Base-by-base conservation (phyloP, 2,888 invertebrate genomes). In the Slavum lentiscoides region DNA sequence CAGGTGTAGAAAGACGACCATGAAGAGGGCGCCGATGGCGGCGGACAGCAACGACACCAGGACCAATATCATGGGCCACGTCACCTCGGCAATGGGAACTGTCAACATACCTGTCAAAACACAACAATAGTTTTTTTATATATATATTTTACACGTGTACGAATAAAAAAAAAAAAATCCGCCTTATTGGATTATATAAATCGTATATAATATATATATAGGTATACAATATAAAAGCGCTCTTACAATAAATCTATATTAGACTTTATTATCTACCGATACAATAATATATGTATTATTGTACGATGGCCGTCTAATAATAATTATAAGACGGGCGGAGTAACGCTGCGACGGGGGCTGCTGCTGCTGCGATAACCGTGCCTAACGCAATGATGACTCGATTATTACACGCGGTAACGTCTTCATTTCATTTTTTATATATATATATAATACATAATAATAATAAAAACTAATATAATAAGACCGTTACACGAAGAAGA, bases 21-120 rank as follows among this genome's bases (percentile, higher is more conserved):
- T 92, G 83, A 92, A 88, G 84, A 91, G 90, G 83, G 92, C 92
- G 82, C 92, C 92, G 84, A 92, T 88, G 82, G 91, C 88, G 82
- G 92, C 92, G 82, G 92, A 92, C 84, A 91, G 88, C 84, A 92
- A 86, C 55, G 92, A 92, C 83, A 92, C 92, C 86, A 92, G 91
- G 84, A 92, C 90, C 85, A 92, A 86, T 73, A 91, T 91, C 83
- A 92, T 87, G 67, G 91, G 90, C 92, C 92, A 92, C 84, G 91
- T 91, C 84, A 91, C 87, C 30, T 76, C 81, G 85, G 88, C 87
- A 86, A 89, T 82, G 72, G 77, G 82, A 77, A 73, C 77, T 58
- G 72, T 72, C 66, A 80, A 80, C 64, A 66, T 77, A 70, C 62
- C 69, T 82, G 75, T 75, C 69, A 75, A 82, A 68, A 74, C 68